Evolutionary conservation across 1,140 invertebrate genomes (phyloP).

Genomic region (Melipona quadrifasciata): DNA sequence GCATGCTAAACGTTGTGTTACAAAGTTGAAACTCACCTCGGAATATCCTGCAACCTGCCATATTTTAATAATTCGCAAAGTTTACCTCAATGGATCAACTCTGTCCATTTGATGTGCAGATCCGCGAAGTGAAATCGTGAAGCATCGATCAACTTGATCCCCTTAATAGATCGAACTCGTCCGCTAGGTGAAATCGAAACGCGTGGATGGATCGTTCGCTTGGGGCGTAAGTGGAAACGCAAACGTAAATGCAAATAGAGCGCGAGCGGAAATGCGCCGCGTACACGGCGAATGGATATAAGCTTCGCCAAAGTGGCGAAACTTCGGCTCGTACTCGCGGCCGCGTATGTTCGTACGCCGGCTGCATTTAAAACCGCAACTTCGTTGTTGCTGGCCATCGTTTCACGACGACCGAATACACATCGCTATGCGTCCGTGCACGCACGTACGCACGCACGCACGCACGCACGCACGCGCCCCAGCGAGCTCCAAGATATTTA

Average conservation of each 20-base stretch:
- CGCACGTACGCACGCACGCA: too few species aligned
- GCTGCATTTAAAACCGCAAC: conserved; percentile 56
- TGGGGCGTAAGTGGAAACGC: not conserved
- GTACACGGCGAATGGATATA: not conserved
- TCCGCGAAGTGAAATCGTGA: too few species aligned
- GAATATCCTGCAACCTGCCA: too few species aligned
- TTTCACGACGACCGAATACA: conserved; percentile 49
- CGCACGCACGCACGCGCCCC: not conserved
- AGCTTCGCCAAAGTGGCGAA: not conserved
- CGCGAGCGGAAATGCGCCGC: not conserved
- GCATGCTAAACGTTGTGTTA: too few species aligned
- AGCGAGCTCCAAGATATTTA: conserved; percentile 55
- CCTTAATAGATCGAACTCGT: not conserved
- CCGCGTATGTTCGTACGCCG: conserved; percentile 14
- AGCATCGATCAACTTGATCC: too few species aligned
- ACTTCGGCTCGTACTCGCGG: not conserved
- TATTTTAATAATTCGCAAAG: too few species aligned
- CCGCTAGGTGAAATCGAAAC: not conserved
- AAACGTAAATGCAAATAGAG: conserved; percentile 11
- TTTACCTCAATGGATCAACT: too few species aligned
- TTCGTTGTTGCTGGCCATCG: conserved; percentile 29
- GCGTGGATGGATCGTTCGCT: too few species aligned
- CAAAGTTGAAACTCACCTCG: too few species aligned
- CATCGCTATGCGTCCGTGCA: not conserved
- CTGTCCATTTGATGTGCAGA: too few species aligned